A percentile compares a stretch with the other conserved stretches of the same genome.
Evolutionary conservation across 2,113 vertebrate genomes (phyloP).

Genomic region (Climacteris rufus): DNA sequence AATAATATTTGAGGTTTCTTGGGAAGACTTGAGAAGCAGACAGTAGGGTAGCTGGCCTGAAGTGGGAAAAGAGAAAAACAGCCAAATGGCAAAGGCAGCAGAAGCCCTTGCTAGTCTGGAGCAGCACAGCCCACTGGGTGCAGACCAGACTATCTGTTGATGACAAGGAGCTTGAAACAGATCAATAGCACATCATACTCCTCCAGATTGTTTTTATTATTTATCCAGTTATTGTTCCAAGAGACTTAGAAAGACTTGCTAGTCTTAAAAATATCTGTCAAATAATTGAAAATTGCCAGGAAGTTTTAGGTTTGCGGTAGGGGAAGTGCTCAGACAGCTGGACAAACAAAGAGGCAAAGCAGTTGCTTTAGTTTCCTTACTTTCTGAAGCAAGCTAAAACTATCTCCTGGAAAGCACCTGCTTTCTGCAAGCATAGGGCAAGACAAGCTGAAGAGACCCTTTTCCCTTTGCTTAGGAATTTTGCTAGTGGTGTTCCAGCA

Average conservation of each 20-base stretch:
- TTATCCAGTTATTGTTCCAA: background rate
- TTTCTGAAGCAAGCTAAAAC: background rate
- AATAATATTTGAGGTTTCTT: background rate
- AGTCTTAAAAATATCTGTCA: background rate
- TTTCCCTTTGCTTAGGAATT: background rate
- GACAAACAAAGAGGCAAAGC: background rate
- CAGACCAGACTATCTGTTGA: background rate
- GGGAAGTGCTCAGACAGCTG: background rate
- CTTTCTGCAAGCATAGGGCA: background rate
- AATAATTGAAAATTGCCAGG: background rate
- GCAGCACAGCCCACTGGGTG: background rate
- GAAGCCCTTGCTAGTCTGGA: background rate
- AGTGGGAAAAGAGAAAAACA: background rate
- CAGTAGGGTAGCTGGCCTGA: background rate
- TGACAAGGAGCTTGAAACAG: background rate
- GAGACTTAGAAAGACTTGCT: background rate
- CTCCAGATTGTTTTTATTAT: background rate
- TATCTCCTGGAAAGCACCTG: background rate
- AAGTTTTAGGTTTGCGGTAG: background rate
- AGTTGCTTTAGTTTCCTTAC: background rate
- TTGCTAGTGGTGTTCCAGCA: background rate
- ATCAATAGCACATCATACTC: background rate
- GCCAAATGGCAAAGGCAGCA: background rate
- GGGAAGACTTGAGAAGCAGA: background rate
- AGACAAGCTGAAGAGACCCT: background rate